Conservation (phyloP, 2,113 vertebrate species). For the Ceyx margarethae region DNA sequence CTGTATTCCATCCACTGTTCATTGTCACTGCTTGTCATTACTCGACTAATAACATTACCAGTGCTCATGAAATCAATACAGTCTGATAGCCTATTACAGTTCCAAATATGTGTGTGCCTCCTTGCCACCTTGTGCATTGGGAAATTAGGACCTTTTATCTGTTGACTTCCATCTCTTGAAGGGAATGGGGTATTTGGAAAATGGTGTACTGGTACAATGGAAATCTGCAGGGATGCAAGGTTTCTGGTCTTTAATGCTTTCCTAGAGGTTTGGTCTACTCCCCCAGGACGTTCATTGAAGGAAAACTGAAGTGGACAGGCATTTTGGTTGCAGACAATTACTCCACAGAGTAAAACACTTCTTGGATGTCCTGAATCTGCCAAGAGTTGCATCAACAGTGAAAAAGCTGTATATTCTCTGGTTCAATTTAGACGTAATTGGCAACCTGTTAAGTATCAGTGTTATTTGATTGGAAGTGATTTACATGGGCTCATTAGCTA, state of each 20-base stretch:
- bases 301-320: not conserved
- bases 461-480: not conserved
- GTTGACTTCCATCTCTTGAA: slow-evolving; percentile 16
- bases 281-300: not conserved
- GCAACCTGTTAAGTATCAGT: not conserved
- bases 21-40: slow-evolving; percentile 65
- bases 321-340: not conserved
- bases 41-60: slow-evolving; percentile 59
- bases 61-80: slow-evolving; percentile 69
- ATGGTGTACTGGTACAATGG: not conserved
- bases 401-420: not conserved
- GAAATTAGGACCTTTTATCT: not conserved
- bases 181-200: not conserved
- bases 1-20: slow-evolving; percentile 74
- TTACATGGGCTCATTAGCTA: not conserved
- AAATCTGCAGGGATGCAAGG: not conserved
- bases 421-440: not conserved
- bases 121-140: not conserved
- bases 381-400: not conserved
- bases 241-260: not conserved
- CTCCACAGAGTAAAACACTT: not conserved
- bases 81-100: slow-evolving; percentile 74
- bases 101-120: not conserved
- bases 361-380: not conserved
- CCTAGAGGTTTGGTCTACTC: not conserved